Evolutionary conservation across 2,888 invertebrate species (phyloP), one percentile per base, ranked within the genome.

Genomic region (Abscondita cerata): DNA sequence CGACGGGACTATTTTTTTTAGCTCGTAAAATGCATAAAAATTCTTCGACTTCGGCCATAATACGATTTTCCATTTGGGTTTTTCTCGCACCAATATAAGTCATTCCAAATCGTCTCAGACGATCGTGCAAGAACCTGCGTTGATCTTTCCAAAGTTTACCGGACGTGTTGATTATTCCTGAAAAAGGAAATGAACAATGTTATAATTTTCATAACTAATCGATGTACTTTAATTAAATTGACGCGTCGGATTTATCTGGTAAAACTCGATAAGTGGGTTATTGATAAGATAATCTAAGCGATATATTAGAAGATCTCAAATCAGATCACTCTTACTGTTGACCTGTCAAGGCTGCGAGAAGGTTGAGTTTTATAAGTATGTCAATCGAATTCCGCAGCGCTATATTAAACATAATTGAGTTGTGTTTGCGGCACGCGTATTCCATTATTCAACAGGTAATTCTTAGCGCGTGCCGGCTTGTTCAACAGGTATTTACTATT

Each of bases 91-190:
- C 92, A 81, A 91, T 86, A 79, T 91, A 91, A 59, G 93, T 93
- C 90, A 95, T 93, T 53, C 95, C 95, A 73, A 95, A 92, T 71
- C 89, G 88, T 15, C 94, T 86, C 1, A 95, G 84, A 71, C 92
- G 91, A 70, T 92, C 91, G 77, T 95, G 94, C 52, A 95, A 83
- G 81, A 95, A 96, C 68, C 90, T 87, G 61, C 95, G 85, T 78
- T 96, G 95, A 73, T 90, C 93, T 80, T 93, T 94, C 96, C 96
- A 96, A 72, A 95, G 83, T 69, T 89, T 88, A 64, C 95, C 95
- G 70, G 92, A 92, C 72, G 92, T 91, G 80, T 96, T 95, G 76
- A 95, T 88, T 72, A 96, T 90, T 71, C 96, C 96, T 95, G 84
- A 51, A 81, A 76, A 36, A 8, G 48, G 9, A 31, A 38, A 25